Base-by-base conservation (phyloP, 2,888 invertebrate genomes). In the Anticlea derivata region DNA sequence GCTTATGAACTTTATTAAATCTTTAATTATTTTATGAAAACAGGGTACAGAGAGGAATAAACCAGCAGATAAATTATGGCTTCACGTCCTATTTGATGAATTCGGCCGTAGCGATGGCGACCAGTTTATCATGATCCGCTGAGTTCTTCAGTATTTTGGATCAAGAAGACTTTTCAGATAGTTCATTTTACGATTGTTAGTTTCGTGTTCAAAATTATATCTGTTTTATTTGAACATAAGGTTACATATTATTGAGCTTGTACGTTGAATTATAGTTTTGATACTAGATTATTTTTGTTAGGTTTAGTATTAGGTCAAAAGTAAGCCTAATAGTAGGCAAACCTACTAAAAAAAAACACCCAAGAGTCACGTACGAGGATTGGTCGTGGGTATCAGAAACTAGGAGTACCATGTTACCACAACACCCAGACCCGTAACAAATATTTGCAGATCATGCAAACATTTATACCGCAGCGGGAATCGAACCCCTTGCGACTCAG, bases 21-120 rank as follows among this genome's bases (percentile, higher is more conserved):
- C n/a, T n/a, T n/a, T n/a, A n/a, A n/a, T n/a, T n/a, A n/a, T n/a
- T n/a, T n/a, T n/a, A 17, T 17, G 4, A 17, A 17, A 3, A 17
- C 17, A 17, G 20, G 24, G 49, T 37, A 11, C 29, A n/a, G 46
- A 47, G 17, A 23, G 52, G 47, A 52, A 47, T n/a, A 47, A 5
- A 65, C 61, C 60, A 68, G 10, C 13, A 27, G 13, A 82, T 82
- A n/a, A 87, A 69, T 78, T 87, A 87, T 85, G 61, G 81, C 75
- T 67, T 67, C 65, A 66, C 68, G 79, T 83, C 79, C 63, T 70
- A 65, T 79, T 82, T 83, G 85, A 85, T 83, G 80, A 78, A 83
- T 81, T 77, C 75, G 71, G 68, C 68, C 76, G 69, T 68, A 69
- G 60, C 58, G 47, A 47, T 50, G 56, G 47, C 55, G 57, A 43